Conservation (phyloP, 2,797 vertebrate genomes). For the Syngnathus acus region DNA sequence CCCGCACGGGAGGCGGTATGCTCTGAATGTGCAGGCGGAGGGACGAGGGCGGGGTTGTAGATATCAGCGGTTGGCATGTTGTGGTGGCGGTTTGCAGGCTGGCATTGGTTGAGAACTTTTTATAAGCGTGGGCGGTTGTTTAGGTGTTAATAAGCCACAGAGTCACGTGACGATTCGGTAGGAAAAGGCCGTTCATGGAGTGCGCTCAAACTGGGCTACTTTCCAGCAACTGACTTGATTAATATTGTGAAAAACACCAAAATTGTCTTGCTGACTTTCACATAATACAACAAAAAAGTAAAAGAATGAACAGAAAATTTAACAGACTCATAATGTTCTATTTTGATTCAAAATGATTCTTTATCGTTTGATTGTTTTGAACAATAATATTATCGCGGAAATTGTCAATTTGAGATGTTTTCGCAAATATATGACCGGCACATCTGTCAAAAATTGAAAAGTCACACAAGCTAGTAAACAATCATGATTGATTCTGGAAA, state of each 20-base stretch:
- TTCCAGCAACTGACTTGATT: neutral
- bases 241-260: neutral
- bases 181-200: neutral
- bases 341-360: neutral
- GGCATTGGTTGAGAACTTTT: slow-evolving; percentile 51
- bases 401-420: slow-evolving; percentile 24
- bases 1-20: slow-evolving; percentile 44
- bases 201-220: neutral
- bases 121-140: slow-evolving; percentile 23
- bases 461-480: slow-evolving; percentile 40
- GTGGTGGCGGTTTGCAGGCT: slow-evolving; percentile 41
- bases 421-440: slow-evolving; percentile 25
- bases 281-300: neutral
- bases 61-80: slow-evolving; percentile 53
- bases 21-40: slow-evolving; percentile 43
- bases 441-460: slow-evolving; percentile 40
- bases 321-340: neutral
- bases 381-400: slow-evolving; percentile 11
- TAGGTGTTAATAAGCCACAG: slow-evolving; percentile 54
- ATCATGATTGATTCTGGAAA: slow-evolving; percentile 36
- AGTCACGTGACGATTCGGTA: slow-evolving; percentile 45
- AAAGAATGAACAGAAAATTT: too few relatives aligned
- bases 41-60: slow-evolving; percentile 29
- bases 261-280: neutral
- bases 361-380: neutral